Percentiles rank a stretch among this genome's conserved stretches.
These are phyloP conservation scores for Myripristis murdjan DNA, from an alignment of 2,797 vertebrate species.

Conservation along the genomic window DNA sequence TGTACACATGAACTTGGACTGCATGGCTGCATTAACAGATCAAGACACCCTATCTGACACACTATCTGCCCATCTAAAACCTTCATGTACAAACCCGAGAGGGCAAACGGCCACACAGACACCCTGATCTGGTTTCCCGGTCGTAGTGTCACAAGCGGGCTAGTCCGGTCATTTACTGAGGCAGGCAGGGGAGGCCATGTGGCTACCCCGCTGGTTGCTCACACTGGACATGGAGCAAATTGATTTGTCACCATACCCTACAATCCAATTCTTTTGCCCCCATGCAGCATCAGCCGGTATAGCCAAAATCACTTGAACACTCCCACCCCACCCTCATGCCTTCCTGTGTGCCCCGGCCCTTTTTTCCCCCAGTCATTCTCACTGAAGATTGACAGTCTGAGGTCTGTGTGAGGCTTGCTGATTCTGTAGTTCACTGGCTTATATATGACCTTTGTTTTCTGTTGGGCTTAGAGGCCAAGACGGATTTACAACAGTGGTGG, in stretches of 20 bases:
- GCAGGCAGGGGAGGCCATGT: constrained; percentile 30
- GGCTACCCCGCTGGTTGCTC: constrained; percentile 46
- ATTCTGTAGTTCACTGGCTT: constrained; percentile 41
- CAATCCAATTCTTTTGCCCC: constrained; percentile 60
- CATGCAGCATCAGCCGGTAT: constrained; percentile 38
- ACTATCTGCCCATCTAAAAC: constrained; percentile 72
- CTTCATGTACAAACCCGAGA: constrained; percentile 61
- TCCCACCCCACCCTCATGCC: neutral
- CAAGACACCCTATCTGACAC: constrained; percentile 67
- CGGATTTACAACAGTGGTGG: constrained; percentile 31
- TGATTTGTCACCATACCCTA: constrained; percentile 59
- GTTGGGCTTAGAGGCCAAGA: neutral
- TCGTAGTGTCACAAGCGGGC: constrained; percentile 52
- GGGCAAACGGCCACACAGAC: constrained; percentile 47
- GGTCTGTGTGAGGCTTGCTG: constrained; percentile 33
- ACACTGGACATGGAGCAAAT: constrained; percentile 50
- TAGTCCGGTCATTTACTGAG: constrained; percentile 12
- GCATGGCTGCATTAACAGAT: constrained; percentile 53
- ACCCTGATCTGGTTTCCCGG: constrained; percentile 57
- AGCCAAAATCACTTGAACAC: constrained; percentile 53
- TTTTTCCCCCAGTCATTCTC: neutral
- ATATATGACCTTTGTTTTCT: constrained; percentile 37
- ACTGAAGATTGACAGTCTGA: neutral
- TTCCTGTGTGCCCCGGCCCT: neutral
- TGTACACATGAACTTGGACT: constrained; percentile 36